Conservation (phyloP, 2,888 invertebrate genomes). For the Nudaria mundana region DNA sequence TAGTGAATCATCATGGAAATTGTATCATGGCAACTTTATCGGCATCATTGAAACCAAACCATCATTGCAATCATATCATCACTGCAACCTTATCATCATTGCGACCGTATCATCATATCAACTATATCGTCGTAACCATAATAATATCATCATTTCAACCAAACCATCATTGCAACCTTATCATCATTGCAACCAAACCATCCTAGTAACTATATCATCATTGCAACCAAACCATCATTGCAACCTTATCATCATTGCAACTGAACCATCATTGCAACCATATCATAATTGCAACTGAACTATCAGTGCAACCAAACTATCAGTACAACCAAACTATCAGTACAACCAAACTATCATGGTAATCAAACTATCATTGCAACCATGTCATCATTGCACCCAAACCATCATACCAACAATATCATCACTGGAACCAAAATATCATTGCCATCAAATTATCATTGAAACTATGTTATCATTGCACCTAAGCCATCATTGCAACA, state of each 20-base stretch:
- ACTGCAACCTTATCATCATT: background rate
- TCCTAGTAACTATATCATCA: background rate
- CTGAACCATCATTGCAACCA: background rate
- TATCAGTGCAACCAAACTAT: background rate
- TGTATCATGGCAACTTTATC: background rate
- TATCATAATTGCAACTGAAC: background rate
- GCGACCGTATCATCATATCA: background rate
- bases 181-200: background rate
- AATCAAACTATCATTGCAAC: background rate
- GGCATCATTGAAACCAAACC: background rate
- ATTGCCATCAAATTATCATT: background rate
- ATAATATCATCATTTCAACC: background rate
- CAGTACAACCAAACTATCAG: background rate
- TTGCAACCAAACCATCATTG: background rate
- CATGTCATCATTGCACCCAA: background rate
- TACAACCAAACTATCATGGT: background rate
- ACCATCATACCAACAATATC: background rate
- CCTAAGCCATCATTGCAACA: background rate
- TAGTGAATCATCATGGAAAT: background rate
- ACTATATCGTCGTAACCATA: background rate
- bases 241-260: background rate
- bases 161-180: background rate
- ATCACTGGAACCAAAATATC: background rate
- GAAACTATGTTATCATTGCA: background rate
- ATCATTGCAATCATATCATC: background rate